These are phyloP conservation scores for Pachypeltis micranthus DNA, from an alignment of 1,140 invertebrate genomes.

Conservation along the genomic window DNA sequence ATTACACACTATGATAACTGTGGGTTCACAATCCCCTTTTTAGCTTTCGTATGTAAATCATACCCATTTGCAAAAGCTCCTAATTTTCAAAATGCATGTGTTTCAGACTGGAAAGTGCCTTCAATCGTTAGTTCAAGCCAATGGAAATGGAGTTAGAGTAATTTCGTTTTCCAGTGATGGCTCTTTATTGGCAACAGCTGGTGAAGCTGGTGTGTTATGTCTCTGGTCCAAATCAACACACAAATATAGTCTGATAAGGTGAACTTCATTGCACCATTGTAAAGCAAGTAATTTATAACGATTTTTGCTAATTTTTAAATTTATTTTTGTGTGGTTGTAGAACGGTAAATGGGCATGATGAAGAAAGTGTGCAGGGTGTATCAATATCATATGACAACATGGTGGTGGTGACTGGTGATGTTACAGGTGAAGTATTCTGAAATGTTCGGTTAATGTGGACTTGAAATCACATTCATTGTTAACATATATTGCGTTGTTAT, in stretches of 20 bases:
- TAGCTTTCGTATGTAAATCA: neutral
- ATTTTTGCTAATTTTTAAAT: neutral
- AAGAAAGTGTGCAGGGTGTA: conserved; percentile 25
- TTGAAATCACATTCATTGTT: too few relatives aligned
- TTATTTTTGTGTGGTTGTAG: conserved; percentile 14
- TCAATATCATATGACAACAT: conserved; percentile 24
- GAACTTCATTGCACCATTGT: too few relatives aligned
- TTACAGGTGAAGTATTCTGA: conserved; percentile 16
- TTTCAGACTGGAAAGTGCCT: conserved; percentile 39
- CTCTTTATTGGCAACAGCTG: conserved; percentile 50
- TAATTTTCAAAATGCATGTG: neutral
- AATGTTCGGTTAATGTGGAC: too few relatives aligned
- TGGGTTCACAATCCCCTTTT: too few relatives aligned
- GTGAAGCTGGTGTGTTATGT: conserved; percentile 60
- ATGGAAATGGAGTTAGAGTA: conserved; percentile 40
- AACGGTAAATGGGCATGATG: conserved; percentile 23
- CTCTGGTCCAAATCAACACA: conserved; percentile 39
- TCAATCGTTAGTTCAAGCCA: conserved; percentile 39
- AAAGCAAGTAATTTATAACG: too few relatives aligned
- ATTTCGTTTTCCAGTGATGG: conserved; percentile 50
- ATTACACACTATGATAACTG: too few relatives aligned
- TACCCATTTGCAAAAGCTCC: neutral
- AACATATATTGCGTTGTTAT: too few relatives aligned
- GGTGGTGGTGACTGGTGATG: conserved; percentile 23
- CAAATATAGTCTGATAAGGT: neutral